Evolutionary conservation across 2,113 vertebrate species (phyloP), one percentile per base, ranked within the genome.

Genomic region (Ophthalmolycus amberensis): DNA sequence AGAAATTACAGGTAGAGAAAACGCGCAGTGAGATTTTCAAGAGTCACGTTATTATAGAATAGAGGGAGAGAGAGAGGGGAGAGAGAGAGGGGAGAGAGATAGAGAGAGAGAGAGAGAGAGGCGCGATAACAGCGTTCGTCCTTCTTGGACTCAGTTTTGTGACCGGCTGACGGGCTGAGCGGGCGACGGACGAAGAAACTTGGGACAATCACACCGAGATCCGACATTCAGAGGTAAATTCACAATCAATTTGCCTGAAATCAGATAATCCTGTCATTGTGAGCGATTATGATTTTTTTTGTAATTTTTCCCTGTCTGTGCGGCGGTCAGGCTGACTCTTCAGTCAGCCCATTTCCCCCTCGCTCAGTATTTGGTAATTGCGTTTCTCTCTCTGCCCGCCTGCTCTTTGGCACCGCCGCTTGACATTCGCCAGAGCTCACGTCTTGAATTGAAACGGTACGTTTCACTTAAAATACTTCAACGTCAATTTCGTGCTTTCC

Each of bases 121-220:
- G 63, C 44, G 89, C 71, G 88, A 89, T 83, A 88, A 82, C 93
- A 83, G 90, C 83, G 91, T 86, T 88, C 83, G 84, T 91, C 91
- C 92, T 91, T 86, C 86, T 89, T 83, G 84, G 89, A 78, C 86
- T 93, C 94, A 83, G 95, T 90, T 89, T 80, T 82, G 85, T 85
- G 88, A 91, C 83, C 83, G 85, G 85, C 85, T 72, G 85, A 81
- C 87, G 70, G 76, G 76, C 83, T 77, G 85, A 77, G 37, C 77
- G 29, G 59, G 54, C 71, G 72, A 84, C 90, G 62, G 80, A 82
- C 75, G 90, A 73, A 75, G 58, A 90, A 89, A 90, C 91, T 94
- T 90, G 85, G 88, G 52, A 77, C 83, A 46, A 67, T 84, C 82
- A 7, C 75, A 32, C 11, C 11, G 62, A 77, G 80, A 90, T 64